Evolutionary conservation across 1,140 invertebrate species (phyloP), one percentile per base, ranked within the genome.

Genomic region (Drosophila funebris): DNA sequence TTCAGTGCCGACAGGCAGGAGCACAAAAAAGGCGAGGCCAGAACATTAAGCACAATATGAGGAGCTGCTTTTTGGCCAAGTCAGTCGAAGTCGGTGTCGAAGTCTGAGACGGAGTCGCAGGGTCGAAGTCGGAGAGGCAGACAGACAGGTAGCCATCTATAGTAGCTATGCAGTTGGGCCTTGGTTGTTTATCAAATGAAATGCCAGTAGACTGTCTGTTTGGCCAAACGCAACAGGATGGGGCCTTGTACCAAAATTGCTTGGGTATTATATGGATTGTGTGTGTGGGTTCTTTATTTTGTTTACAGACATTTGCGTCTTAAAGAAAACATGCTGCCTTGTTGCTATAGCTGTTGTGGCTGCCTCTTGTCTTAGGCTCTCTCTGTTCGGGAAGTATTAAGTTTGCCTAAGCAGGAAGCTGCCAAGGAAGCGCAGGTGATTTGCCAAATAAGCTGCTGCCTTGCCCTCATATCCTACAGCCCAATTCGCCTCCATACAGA

Each of bases 381-480:
- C 66, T 75, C 22, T 1, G 39, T 57, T 75, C 44, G 67, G 84
- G 83, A 88, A 87, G 78, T 83, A 88, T 87, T 87, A 88, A 70
- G 83, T 87, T 78, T 78, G 71, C 75, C 76, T 54, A 68, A 87
- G 73, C 83, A 88, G 83, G 83, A 88, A 88, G 83, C 76, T 54
- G 64, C 88, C 69, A 83, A 88, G 83, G 83, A 88, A 88, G 83
- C 84, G 76, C 83, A 88, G 83, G 83, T 88, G 83, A 88, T 88
- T 88, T 88, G 68, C 78, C 75, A 87, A 85, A 85, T 82, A 85
- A 85, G 77, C 77, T 76, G 56, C 76, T 33, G 24, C 24, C 66
- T 8, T 1, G 20, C 11, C 4, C 33, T 9, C 27, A 9, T 9
- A 4, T 52, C 11, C 4, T 9, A 5, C 29, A 9, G 22, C n/a